phyloP scores from a whole-genome alignment of 2,888 invertebrate species.

The Oscheius sp. region DNA sequence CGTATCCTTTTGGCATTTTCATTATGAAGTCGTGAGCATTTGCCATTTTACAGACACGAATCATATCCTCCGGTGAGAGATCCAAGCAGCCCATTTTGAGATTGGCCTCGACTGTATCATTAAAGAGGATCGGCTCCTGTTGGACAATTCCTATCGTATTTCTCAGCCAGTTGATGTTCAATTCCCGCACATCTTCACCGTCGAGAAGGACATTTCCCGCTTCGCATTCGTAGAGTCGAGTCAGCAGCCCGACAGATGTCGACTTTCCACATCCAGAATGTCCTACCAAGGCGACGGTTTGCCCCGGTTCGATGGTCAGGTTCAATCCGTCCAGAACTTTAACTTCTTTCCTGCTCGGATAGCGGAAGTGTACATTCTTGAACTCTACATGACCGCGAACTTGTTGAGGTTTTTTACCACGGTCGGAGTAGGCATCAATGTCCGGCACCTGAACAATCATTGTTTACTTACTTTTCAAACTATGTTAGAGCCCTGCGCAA shows the following conservation, averaged over 20 bases:
- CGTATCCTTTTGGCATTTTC: constrained; percentile 64
- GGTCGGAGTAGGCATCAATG: constrained; percentile 60
- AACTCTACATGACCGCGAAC: constrained; percentile 53
- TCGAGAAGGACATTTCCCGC: constrained; percentile 57
- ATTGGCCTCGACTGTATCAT: constrained; percentile 62
- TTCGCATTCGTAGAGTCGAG: constrained; percentile 56
- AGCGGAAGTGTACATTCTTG: constrained; percentile 66
- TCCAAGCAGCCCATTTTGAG: constrained; percentile 56
- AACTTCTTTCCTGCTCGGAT: constrained; percentile 54
- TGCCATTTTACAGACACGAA: constrained; percentile 64
- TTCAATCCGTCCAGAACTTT: constrained; percentile 56
- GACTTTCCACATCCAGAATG: constrained; percentile 63
- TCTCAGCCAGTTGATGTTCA: constrained; percentile 62
- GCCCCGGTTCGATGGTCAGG: constrained; percentile 56
- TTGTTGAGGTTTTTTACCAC: constrained; percentile 42
- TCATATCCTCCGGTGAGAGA: constrained; percentile 55
- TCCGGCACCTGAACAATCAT: constrained; percentile 43
- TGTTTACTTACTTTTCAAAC: background rate
- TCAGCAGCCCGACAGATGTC: constrained; percentile 57
- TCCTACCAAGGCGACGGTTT: constrained; percentile 61
- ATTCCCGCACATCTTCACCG: constrained; percentile 54
- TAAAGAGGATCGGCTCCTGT: constrained; percentile 68
- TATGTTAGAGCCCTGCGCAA: too few species aligned
- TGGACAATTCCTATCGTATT: constrained; percentile 65
- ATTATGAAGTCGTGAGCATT: constrained; percentile 69